A percentile compares a stretch with the other conserved stretches of the same genome.
Conservation (phyloP, 2,797 vertebrate species). For the Linurgus olivaceus region DNA sequence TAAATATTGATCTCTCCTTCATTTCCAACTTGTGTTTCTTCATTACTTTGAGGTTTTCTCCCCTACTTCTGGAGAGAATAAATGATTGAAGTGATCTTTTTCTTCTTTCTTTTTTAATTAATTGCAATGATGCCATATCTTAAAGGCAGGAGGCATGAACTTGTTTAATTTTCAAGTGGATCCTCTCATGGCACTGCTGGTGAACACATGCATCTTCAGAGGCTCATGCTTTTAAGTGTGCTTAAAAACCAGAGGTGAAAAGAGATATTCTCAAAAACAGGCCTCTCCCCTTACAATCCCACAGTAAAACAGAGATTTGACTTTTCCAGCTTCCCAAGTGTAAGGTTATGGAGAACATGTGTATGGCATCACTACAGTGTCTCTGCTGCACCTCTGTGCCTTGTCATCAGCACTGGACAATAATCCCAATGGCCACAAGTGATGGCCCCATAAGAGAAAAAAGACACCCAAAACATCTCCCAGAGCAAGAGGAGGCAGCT, state of each 20-base stretch:
- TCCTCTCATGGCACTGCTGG: neutral
- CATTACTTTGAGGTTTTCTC: neutral
- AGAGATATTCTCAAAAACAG: neutral
- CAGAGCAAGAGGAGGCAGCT: neutral
- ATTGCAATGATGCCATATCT: neutral
- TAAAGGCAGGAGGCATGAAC: neutral
- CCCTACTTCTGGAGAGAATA: neutral
- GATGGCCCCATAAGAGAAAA: neutral
- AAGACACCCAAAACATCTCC: rapidly evolving
- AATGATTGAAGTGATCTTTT: rapidly evolving
- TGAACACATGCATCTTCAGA: rapidly evolving
- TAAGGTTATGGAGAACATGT: rapidly evolving
- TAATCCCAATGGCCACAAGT: rapidly evolving
- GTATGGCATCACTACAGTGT: neutral
- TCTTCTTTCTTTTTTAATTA: neutral
- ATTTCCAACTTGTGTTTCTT: neutral
- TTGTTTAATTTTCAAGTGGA: neutral
- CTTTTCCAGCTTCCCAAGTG: neutral
- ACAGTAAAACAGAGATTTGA: neutral
- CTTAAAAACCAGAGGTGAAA: neutral
- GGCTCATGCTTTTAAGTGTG: neutral
- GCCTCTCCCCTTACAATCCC: neutral
- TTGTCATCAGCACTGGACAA: neutral
- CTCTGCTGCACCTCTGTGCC: neutral
- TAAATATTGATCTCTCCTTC: neutral